Conservation (phyloP, 2,113 vertebrate species). For the Madoqua kirkii region DNA sequence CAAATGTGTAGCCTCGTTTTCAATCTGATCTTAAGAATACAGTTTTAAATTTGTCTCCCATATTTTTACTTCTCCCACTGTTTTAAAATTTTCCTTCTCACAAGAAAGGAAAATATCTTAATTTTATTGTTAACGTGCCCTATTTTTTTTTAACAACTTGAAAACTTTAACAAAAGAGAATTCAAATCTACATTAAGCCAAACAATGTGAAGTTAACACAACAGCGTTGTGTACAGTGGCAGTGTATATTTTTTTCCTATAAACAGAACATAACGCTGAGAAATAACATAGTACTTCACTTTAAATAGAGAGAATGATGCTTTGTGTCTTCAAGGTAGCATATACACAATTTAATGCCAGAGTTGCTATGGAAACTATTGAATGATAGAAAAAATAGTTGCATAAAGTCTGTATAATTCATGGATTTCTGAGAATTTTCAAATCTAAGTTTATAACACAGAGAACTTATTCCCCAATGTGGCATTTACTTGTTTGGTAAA, state of each 20-base stretch:
- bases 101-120: not conserved
- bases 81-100: conserved; percentile 21
- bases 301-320: conserved; percentile 63
- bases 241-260: not conserved
- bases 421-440: conserved; percentile 65
- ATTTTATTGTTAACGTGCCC: conserved; percentile 31
- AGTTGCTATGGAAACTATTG: conserved; percentile 72
- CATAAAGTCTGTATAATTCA: conserved; percentile 62
- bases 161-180: conserved; percentile 24
- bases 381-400: conserved; percentile 52
- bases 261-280: conserved; percentile 29
- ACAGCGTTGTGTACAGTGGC: not conserved
- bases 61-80: not conserved
- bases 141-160: conserved; percentile 25
- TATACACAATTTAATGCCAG: conserved; percentile 50
- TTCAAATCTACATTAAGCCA: not conserved
- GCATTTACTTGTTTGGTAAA: conserved; percentile 52
- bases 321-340: conserved; percentile 74
- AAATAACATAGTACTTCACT: conserved; percentile 63
- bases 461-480: conserved; percentile 26
- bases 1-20: not conserved
- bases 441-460: conserved; percentile 39
- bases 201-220: not conserved
- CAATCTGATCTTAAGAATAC: not conserved
- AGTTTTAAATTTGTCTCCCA: not conserved